Evolutionary conservation across 2,113 vertebrate species (phyloP).

Genomic region (Apus apus): DNA sequence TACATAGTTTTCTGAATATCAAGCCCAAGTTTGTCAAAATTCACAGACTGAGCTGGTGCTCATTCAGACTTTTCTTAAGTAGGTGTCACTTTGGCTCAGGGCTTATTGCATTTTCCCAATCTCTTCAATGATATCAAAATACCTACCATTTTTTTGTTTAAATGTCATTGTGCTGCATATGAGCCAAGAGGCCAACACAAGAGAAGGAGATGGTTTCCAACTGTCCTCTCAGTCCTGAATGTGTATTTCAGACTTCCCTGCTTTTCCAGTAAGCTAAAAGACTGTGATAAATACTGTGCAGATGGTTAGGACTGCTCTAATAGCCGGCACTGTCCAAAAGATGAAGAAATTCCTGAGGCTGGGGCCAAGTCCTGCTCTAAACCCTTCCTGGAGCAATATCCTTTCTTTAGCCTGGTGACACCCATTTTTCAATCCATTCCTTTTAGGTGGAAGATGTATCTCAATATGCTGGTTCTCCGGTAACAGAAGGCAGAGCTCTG

Average conservation of each 20-base stretch:
- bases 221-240: not conserved
- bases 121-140: not conserved
- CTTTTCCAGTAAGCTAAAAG: not conserved
- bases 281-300: not conserved
- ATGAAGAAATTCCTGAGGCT: rapidly evolving
- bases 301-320: not conserved
- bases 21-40: not conserved
- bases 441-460: not conserved
- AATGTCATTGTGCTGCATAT: not conserved
- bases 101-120: not conserved
- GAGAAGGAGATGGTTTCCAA: not conserved
- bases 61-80: not conserved
- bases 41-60: not conserved
- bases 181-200: not conserved
- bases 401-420: not conserved
- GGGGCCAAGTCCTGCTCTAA: not conserved
- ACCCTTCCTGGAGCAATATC: not conserved
- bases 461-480: not conserved
- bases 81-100: not conserved
- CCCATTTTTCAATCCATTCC: not conserved
- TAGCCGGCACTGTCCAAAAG: not conserved
- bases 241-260: not conserved
- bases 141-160: not conserved
- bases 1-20: not conserved
- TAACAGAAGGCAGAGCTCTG: not conserved